phyloP scores from a whole-genome alignment of 2,888 invertebrate species.

The Lasioglossum vierecki region DNA sequence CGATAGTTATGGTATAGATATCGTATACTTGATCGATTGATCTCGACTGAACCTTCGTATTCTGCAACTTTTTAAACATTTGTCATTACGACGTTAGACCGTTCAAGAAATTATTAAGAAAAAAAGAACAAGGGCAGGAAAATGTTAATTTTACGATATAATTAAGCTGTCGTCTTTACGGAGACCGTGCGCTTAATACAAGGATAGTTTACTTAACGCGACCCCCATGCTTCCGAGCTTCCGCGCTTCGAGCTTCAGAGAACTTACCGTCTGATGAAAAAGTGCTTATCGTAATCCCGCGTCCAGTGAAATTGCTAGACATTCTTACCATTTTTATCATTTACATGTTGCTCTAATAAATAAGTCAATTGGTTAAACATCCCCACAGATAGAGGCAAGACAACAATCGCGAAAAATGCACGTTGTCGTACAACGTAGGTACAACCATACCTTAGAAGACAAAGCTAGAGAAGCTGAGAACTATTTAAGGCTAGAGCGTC shows the following conservation, averaged over 20 bases:
- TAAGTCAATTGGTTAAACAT: neutral
- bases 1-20: neutral
- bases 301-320: neutral
- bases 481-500: neutral
- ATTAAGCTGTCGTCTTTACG: neutral
- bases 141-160: neutral
- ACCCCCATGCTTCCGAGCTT: neutral
- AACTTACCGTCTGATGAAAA: neutral
- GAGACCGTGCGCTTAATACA: neutral
- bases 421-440: neutral
- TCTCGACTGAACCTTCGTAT: neutral
- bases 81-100: neutral
- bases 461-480: neutral
- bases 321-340: neutral
- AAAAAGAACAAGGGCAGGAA: neutral
- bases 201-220: neutral
- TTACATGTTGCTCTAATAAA: neutral
- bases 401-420: neutral
- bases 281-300: conserved; percentile 15
- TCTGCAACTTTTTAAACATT: neutral
- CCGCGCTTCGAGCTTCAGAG: neutral
- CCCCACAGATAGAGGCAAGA: neutral
- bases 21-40: no score
- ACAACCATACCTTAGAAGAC: neutral
- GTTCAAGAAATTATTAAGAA: neutral